A percentile compares a stretch with the other conserved stretches of the same genome.
Conservation (phyloP, 2,113 vertebrate species). For the Corydoras maculifer region DNA sequence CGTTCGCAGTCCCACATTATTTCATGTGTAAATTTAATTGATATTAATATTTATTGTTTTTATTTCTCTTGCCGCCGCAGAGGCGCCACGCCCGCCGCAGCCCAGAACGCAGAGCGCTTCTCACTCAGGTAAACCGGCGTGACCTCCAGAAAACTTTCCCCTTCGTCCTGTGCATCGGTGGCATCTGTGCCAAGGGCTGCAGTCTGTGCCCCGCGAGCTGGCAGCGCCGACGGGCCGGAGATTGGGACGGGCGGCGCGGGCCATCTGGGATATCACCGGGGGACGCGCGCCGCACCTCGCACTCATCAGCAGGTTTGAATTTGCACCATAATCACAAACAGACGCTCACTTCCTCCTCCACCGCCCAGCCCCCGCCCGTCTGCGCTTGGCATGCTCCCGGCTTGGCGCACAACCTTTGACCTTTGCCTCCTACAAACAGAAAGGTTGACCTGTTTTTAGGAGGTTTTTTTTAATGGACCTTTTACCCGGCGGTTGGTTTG, state of each 20-base stretch:
- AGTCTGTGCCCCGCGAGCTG: conserved; percentile 58
- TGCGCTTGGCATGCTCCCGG: neutral
- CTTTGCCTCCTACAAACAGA: conserved; percentile 36
- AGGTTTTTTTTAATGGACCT: neutral
- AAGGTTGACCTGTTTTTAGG: conserved; percentile 35
- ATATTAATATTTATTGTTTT: no score
- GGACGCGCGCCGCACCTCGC: conserved; percentile 51
- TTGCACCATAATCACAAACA: conserved; percentile 51
- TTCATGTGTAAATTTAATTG: no score
- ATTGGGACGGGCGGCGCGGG: conserved; percentile 54
- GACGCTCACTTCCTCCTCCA: conserved; percentile 41
- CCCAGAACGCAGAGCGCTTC: conserved; percentile 41
- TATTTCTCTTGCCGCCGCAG: neutral
- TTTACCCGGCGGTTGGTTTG: no score
- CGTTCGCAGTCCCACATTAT: no score
- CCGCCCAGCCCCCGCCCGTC: conserved; percentile 29
- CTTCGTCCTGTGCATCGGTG: conserved; percentile 54
- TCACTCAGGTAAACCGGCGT: conserved; percentile 47
- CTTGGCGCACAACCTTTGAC: conserved; percentile 41
- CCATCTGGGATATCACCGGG: conserved; percentile 73
- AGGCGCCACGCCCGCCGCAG: neutral
- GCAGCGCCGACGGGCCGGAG: conserved; percentile 53
- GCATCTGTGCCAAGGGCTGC: conserved; percentile 57
- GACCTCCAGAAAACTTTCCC: conserved; percentile 64
- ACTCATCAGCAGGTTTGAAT: conserved; percentile 51